phyloP scores from a whole-genome alignment of 2,113 vertebrate species.

The Colinus virginianus region DNA sequence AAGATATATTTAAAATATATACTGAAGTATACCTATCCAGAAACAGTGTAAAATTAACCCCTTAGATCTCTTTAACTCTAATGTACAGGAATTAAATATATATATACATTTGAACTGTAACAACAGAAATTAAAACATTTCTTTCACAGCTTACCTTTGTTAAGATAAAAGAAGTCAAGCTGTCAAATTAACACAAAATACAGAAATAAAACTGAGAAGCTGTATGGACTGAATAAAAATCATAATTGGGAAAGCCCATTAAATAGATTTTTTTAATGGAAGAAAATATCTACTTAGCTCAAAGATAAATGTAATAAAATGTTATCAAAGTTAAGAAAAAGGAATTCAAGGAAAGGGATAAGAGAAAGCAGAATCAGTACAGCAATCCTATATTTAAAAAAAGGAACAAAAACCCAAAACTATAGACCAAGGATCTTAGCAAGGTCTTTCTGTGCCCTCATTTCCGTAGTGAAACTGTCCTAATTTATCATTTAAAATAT shows the following conservation, averaged over 20 bases:
- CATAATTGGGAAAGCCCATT: not conserved
- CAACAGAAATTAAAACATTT: not conserved
- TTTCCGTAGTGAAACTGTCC: not conserved
- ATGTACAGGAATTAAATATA: not conserved
- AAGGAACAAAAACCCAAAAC: not conserved
- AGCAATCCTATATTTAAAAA: not conserved
- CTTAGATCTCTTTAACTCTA: not conserved
- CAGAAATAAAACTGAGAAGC: not conserved
- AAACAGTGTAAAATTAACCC: not conserved
- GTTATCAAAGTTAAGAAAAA: not conserved
- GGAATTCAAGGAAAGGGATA: not conserved
- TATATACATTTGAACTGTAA: not conserved
- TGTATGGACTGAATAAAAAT: not conserved
- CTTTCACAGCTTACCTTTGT: not conserved
- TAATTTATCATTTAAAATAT: not conserved
- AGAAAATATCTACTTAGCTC: not conserved
- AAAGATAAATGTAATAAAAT: not conserved
- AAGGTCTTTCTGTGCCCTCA: fast-evolving
- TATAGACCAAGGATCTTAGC: not conserved
- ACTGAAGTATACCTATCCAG: not conserved
- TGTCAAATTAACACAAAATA: not conserved
- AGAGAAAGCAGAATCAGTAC: not conserved
- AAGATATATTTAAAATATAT: not conserved
- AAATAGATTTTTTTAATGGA: not conserved
- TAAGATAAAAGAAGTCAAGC: not conserved